phyloP scores from a whole-genome alignment of 2,113 vertebrate genomes.

The Sylvilagus bachmani region DNA sequence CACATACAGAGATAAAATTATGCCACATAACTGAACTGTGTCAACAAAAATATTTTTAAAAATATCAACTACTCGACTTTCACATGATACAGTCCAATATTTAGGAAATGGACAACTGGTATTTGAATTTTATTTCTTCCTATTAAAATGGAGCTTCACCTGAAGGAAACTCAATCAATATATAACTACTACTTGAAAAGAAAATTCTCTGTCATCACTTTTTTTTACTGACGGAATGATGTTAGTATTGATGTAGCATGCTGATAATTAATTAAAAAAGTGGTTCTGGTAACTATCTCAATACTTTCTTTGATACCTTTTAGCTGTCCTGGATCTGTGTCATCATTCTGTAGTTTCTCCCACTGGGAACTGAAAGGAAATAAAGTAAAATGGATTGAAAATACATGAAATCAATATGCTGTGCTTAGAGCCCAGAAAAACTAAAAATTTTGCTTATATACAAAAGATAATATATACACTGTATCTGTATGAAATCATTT shows the following conservation, averaged over 20 bases:
- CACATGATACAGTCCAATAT: slow-evolving; percentile 24
- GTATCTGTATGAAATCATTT: not conserved
- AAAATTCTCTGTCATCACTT: slow-evolving; percentile 27
- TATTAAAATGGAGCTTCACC: not conserved
- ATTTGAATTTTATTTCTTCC: slow-evolving; percentile 20
- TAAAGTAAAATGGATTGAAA: slow-evolving; percentile 55
- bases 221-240: not conserved
- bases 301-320: slow-evolving; percentile 90
- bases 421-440: slow-evolving; percentile 4
- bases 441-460: not conserved
- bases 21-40: not conserved
- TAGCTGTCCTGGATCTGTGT: slow-evolving; percentile 90
- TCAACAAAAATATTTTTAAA: slow-evolving; percentile 58
- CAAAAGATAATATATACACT: not conserved
- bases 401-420: slow-evolving; percentile 43
- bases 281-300: slow-evolving; percentile 3
- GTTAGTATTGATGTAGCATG: slow-evolving; percentile 23
- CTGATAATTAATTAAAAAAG: not conserved
- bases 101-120: not conserved
- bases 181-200: not conserved
- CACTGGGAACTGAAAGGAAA: slow-evolving; percentile 92
- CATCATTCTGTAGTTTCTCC: slow-evolving; percentile 92
- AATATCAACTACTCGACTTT: slow-evolving; percentile 33
- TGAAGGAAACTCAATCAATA: slow-evolving; percentile 54
- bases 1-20: slow-evolving; percentile 17